Base-by-base conservation (phyloP, 2,888 invertebrate genomes). In the Cenopis cana region DNA sequence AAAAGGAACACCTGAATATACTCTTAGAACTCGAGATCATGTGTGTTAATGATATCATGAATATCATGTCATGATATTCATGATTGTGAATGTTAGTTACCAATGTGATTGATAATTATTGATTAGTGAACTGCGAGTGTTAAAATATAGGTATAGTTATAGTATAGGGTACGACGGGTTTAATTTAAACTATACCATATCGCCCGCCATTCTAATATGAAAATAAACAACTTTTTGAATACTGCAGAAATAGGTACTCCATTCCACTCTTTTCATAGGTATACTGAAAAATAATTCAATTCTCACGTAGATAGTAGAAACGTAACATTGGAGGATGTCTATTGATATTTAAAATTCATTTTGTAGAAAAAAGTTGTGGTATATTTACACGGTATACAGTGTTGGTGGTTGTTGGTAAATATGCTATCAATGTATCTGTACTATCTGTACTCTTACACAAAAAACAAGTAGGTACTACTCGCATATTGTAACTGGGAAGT, bases 1-100 rank as follows among this genome's bases (percentile, higher is more conserved):
- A n/a, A n/a, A n/a, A n/a, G 41, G 59, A 69, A 64, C 55, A 49
- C 24, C 36, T 65, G 64, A 66, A 60, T 66, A 66, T 70, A 71
- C 71, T 60, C 55, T 66, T 71, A 67, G 49, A 61, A 56, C 33
- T 67, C 38, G 71, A 70, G 60, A 61, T 56, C 54, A 60, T 41
- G 20, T 20, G 60, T 66, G 18, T 61, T 8, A 36, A 24, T 24
- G 1, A 24, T 33, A 33, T 33, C 8, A n/a, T n/a, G n/a, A n/a
- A n/a, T n/a, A n/a, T n/a, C n/a, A n/a, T n/a, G n/a, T n/a, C n/a
- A 59, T 41, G 24, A 46, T 46, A 60, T 29, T 24, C 2, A 56
- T 59, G 54, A 62, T 24, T 12, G 41, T 49, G n/a, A 50, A 61
- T 55, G 59, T 54, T 66, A 49, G 36, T 71, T 67, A 67, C 18